Conservation (phyloP, 2,797 vertebrate species). For the Falco naumanni region DNA sequence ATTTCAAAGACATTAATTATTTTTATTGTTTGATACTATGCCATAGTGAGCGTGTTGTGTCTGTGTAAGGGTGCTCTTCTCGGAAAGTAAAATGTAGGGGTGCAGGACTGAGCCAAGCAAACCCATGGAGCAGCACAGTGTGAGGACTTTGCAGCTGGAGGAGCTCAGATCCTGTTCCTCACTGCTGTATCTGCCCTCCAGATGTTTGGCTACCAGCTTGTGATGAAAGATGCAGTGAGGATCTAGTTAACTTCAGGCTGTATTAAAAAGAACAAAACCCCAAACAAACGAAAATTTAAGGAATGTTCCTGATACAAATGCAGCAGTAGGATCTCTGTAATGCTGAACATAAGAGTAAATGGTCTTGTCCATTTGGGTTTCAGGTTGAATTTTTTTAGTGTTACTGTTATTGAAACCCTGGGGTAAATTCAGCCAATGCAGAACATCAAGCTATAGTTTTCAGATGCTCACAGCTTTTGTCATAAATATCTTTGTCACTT, state of each 20-base stretch:
- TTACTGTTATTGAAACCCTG: neutral
- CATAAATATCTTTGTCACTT: neutral
- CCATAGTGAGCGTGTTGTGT: rapidly evolving
- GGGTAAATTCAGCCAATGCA: neutral
- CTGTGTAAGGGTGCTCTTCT: neutral
- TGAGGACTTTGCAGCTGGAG: neutral
- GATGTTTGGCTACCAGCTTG: neutral
- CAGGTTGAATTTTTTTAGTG: neutral
- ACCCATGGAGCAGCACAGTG: neutral
- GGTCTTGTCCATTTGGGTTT: neutral
- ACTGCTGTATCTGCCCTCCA: neutral
- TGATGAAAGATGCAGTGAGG: neutral
- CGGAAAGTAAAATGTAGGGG: neutral
- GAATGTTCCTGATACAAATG: neutral
- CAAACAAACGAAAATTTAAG: no score
- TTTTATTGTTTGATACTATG: neutral
- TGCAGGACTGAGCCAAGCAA: neutral
- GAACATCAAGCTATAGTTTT: neutral
- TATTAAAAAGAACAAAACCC: neutral
- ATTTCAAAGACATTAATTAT: neutral
- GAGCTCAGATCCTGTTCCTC: neutral
- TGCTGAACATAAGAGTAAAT: neutral
- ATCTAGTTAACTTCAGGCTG: neutral
- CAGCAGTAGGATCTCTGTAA: neutral
- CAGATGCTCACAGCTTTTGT: neutral